Evolutionary conservation across 2,797 vertebrate genomes (phyloP), one percentile per base, ranked within the genome.

Genomic region (Microctenopoma steveboyesi): DNA sequence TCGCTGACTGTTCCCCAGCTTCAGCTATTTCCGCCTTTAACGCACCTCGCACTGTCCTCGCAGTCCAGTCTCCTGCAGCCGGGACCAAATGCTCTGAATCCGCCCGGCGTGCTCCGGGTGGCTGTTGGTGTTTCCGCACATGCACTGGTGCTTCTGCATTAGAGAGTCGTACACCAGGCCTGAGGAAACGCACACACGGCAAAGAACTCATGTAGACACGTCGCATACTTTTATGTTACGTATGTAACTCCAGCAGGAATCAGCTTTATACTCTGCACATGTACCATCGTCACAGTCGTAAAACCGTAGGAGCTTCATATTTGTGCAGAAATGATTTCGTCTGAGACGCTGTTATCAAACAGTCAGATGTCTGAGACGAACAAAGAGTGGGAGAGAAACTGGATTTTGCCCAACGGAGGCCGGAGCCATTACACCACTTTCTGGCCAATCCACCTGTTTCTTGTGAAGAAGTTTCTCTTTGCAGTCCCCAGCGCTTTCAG

Each of bases 31-130:
- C 46, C 10, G 18, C 8, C 1, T 5, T 3, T 0, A 14, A 14
- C 58, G 69, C 76, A 99, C 98, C 96, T 99, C 97, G 15, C 98
- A 99, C 93, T 97, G 96, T 81, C 95, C 83, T n/a, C 96, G 92
- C 55, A 99, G 95, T n/a, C 97, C 98, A 0, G 97, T 99, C 90
- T 99, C 98, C 92, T 99, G 98, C 69, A 99, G 94, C 43, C 98
- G 94, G 7, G 98, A 99, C 98, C 98, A 99, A 88, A 99, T 98
- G 93, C 97, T 99, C 92, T 99, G 98, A 79, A 99, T 98, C 51
- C 98, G 93, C 0, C 98, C 98, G 0, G 98, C 97, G 0, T 99
- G 98, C 86, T 99, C 98, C 0, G 98, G 98, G 81, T 99, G 98
- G 68, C 95, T 98, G 92, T 96, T 98, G 63, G 95, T 99, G 92